Conservation (phyloP, 2,113 vertebrate species). For the Proteles cristata region DNA sequence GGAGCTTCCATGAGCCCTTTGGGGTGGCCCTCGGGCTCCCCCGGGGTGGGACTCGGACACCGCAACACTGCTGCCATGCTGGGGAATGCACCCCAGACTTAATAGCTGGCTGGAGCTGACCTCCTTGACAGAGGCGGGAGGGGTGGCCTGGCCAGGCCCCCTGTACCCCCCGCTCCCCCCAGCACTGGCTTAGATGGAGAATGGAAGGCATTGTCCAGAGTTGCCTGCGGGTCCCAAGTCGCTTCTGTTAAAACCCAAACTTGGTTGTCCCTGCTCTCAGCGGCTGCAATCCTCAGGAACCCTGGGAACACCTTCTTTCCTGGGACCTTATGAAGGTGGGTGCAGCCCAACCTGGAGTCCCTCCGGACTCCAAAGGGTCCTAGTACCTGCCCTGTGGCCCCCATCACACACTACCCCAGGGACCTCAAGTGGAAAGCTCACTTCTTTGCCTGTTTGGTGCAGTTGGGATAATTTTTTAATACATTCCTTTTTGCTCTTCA, state of each 20-base stretch:
- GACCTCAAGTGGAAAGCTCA: constrained; percentile 22
- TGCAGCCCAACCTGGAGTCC: rapidly evolving
- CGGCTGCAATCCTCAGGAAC: background rate
- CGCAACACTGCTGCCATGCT: background rate
- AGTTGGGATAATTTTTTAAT: constrained; percentile 49
- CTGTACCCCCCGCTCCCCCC: rapidly evolving
- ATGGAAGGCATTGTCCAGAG: background rate
- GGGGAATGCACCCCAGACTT: background rate
- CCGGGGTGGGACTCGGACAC: background rate
- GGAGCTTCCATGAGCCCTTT: background rate
- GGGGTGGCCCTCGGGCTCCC: background rate
- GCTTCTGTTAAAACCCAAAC: background rate
- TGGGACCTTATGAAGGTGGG: too few relatives aligned
- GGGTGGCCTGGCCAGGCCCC: background rate
- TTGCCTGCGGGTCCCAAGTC: background rate
- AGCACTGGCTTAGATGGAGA: background rate
- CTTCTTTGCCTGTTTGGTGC: background rate
- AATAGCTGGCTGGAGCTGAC: background rate
- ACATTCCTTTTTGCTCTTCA: constrained; percentile 61
- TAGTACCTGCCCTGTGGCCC: background rate
- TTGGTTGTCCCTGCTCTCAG: background rate
- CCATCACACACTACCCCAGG: background rate
- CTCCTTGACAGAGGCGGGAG: background rate
- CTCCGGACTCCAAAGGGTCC: rapidly evolving
- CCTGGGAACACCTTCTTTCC: background rate